These are phyloP conservation scores for Loripinus fragilis DNA, from an alignment of 2,888 invertebrate species.

Conservation along the genomic window DNA sequence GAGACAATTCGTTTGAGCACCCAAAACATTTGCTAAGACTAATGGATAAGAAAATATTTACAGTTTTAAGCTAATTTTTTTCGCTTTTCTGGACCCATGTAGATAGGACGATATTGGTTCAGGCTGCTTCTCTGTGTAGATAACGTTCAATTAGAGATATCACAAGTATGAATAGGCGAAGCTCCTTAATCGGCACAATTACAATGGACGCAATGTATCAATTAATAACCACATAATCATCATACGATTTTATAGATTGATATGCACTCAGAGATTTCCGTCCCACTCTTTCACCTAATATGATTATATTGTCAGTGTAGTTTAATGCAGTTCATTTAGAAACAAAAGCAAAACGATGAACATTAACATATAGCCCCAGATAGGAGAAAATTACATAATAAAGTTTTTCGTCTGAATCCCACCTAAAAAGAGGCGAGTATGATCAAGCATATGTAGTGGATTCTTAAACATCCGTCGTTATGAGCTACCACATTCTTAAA, in stretches of 20 bases:
- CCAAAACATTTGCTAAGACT: too few species aligned
- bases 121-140: slow-evolving; percentile 24
- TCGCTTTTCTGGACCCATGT: too few species aligned
- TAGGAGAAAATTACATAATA: too few species aligned
- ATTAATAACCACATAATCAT: slow-evolving; percentile 15
- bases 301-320: slow-evolving; percentile 7
- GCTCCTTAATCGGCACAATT: slow-evolving; percentile 20
- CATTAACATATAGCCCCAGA: too few species aligned
- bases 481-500: too few species aligned
- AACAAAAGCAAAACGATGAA: neutral
- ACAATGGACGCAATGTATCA: slow-evolving; percentile 27
- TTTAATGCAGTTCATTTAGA: neutral
- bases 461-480: too few species aligned
- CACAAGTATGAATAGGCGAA: slow-evolving; percentile 23
- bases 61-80: too few species aligned
- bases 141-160: slow-evolving; percentile 32
- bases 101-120: slow-evolving; percentile 31
- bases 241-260: slow-evolving; percentile 21
- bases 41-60: too few species aligned
- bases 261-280: slow-evolving; percentile 15
- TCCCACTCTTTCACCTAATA: slow-evolving; percentile 12
- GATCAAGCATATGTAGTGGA: too few species aligned
- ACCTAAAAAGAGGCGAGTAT: too few species aligned
- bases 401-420: too few species aligned
- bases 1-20: too few species aligned